Conservation (phyloP, 2,797 vertebrate species). For the Rhodeus uyekii region DNA sequence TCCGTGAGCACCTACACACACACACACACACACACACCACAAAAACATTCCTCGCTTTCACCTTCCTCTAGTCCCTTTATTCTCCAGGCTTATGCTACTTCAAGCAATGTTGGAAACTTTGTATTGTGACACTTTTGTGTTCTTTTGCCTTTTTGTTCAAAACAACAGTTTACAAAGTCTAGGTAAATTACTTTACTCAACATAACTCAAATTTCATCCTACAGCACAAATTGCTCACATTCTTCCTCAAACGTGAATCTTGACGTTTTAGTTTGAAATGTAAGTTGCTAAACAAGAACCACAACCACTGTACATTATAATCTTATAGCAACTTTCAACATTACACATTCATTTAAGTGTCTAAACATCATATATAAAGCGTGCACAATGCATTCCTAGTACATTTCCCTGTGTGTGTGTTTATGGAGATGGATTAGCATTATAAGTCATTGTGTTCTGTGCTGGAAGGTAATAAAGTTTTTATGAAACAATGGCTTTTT, state of each 20-base stretch:
- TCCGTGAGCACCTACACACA: too few relatives aligned
- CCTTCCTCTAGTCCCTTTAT: too few relatives aligned
- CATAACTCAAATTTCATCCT: not conserved
- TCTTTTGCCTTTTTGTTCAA: too few relatives aligned
- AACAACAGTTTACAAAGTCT: not conserved
- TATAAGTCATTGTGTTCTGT: not conserved
- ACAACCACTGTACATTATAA: too few relatives aligned
- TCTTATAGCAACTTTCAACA: not conserved
- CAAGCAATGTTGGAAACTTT: too few relatives aligned
- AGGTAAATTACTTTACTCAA: not conserved
- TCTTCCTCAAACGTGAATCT: not conserved
- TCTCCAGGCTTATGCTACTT: too few relatives aligned
- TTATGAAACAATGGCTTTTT: conserved; percentile 52
- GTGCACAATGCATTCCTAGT: not conserved
- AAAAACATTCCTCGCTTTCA: too few relatives aligned
- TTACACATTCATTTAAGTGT: not conserved
- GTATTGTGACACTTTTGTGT: too few relatives aligned
- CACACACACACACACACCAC: too few relatives aligned
- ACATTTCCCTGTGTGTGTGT: conserved; percentile 1
- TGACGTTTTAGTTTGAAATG: not conserved
- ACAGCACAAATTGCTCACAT: not conserved
- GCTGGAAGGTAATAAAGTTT: conserved; percentile 38
- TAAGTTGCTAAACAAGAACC: not conserved
- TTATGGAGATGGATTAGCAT: not conserved
- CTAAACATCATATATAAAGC: not conserved